These are phyloP conservation scores for Nesidiocoris tenuis DNA, from an alignment of 2,888 invertebrate genomes.

Conservation along the genomic window DNA sequence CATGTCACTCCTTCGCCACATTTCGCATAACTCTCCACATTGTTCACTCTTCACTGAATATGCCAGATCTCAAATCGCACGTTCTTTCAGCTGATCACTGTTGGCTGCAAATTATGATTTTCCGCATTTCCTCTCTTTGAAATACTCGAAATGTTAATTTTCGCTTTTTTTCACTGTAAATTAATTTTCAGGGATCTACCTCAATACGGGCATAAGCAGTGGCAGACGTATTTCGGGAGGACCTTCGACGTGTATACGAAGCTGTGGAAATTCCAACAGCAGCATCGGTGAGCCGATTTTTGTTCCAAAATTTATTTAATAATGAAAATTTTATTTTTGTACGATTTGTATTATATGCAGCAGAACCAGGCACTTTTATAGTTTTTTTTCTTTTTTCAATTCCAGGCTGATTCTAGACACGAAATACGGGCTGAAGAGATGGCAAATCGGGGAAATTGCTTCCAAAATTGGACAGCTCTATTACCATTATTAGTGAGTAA, in stretches of 20 bases:
- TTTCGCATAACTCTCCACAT: too few species aligned
- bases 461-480: constrained; percentile 98
- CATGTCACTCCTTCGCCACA: too few species aligned
- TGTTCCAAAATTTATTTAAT: background rate
- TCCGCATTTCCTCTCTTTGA: too few species aligned
- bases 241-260: constrained; percentile 97
- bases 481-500: constrained; percentile 94
- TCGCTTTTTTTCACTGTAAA: too few species aligned
- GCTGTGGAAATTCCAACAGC: constrained; percentile 97
- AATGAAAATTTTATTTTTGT: too few species aligned
- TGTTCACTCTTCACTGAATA: too few species aligned
- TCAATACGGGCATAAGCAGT: constrained; percentile 95
- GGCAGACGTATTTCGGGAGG: constrained; percentile 95
- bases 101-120: too few species aligned
- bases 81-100: too few species aligned
- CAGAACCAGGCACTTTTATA: too few species aligned
- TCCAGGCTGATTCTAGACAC: constrained; percentile 75
- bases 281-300: constrained; percentile 67
- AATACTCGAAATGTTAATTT: background rate
- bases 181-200: constrained; percentile 97
- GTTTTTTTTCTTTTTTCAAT: background rate
- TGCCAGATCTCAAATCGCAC: too few species aligned
- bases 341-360: too few species aligned
- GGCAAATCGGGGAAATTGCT: constrained; percentile 98
- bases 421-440: constrained; percentile 91